Percentiles rank a stretch among this genome's conserved stretches.
Conservation (phyloP, 2,113 vertebrate genomes). For the Leucopsar rothschildi region DNA sequence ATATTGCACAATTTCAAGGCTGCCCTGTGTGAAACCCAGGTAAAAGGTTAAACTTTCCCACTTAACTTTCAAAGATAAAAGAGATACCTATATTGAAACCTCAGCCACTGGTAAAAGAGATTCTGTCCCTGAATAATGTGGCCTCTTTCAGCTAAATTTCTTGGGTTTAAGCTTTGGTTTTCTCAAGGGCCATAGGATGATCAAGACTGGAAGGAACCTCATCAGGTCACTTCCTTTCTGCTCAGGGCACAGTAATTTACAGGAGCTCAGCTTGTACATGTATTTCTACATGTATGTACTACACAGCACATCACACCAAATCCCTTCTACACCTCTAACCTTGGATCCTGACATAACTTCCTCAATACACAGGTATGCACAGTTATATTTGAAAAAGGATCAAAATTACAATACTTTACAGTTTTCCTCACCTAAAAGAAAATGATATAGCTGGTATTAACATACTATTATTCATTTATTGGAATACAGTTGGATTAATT, state of each 20-base stretch:
- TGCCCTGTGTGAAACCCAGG: neutral
- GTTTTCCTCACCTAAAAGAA: neutral
- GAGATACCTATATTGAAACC: neutral
- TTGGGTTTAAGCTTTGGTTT: neutral
- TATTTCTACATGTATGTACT: neutral
- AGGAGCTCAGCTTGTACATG: neutral
- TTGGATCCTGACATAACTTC: neutral
- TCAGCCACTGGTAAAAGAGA: neutral
- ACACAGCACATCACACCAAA: neutral
- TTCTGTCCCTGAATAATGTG: neutral
- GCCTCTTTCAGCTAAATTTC: neutral
- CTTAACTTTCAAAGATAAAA: neutral
- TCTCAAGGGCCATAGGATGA: neutral
- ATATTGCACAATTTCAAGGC: neutral
- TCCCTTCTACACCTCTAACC: neutral
- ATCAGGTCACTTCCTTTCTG: neutral
- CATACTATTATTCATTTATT: neutral
- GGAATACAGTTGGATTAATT: constrained; percentile 27
- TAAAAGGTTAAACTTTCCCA: neutral
- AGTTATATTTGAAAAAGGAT: neutral
- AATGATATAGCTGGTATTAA: neutral
- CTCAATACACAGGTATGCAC: neutral
- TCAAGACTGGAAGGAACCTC: neutral
- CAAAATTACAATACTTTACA: neutral
- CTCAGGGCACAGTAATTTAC: neutral